Base-by-base conservation (phyloP, 2,113 vertebrate genomes). In the Tyrannus savana region DNA sequence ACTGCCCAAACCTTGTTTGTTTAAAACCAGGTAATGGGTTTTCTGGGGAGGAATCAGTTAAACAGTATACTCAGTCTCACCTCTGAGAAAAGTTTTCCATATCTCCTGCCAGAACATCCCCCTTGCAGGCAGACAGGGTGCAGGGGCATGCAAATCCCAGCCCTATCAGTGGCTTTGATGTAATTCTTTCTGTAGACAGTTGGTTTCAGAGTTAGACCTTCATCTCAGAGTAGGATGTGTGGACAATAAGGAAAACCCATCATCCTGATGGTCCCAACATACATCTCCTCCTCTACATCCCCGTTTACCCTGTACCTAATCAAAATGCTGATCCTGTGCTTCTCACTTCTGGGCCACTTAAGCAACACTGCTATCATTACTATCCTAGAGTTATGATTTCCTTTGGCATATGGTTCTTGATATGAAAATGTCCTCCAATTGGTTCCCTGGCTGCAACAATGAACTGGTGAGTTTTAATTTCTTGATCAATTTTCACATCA, bases 211-310 rank as follows among this genome's bases (percentile, higher is more conserved):
- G 39, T 64, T 75, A 1, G 5, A 12, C 21, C 52, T 68, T 84
- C 39, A 33, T 23, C 66, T 41, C 37, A 21, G 58, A 77, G 28
- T 22, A 23, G 30, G 23, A 6, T 64, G 19, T 50, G 31, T 44
- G 72, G 74, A 60, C 17, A 27, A 22, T 13, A 22, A 84, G 58
- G 35, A 74, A 53, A 41, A 12, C 16, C 14, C 12, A 6, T 18
- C 33, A 44, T 59, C 18, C 44, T 1, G 0, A 3, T 35, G 7
- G 7, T 55, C 53, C 41, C 19, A 42, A 7, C 31, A 3, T 7
- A 8, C 12, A 37, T 39, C 21, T 89, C 19, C 19, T 55, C 31
- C 49, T 79, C 41, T 31, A 0, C 16, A 1, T 35, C 22, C 17
- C 7, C 14, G 0, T 30, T 69, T 67, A 24, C 12, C 11, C 47